phyloP scores from a whole-genome alignment of 2,888 invertebrate species.

The Mesorhabditis belari region DNA sequence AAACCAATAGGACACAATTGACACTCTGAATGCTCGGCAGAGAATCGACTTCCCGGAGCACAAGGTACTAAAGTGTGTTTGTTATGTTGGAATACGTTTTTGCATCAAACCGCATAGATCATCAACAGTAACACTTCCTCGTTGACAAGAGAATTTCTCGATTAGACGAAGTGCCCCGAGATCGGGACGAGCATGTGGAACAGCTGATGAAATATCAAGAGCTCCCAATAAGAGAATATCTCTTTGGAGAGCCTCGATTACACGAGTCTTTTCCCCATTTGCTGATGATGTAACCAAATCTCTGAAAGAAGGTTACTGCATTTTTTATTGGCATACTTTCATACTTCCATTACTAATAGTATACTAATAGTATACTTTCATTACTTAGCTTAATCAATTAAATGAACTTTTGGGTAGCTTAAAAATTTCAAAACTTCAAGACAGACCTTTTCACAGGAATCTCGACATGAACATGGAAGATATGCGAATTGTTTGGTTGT shows the following conservation, averaged over 20 bases:
- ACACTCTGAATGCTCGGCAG: slow-evolving; percentile 43
- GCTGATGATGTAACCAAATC: slow-evolving; percentile 54
- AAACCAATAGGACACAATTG: slow-evolving; percentile 53
- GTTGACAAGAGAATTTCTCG: slow-evolving; percentile 84
- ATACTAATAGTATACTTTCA: too few relatives aligned
- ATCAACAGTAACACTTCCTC: slow-evolving; percentile 85
- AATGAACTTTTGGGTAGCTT: too few relatives aligned
- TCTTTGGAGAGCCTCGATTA: slow-evolving; percentile 72
- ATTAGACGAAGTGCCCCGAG: slow-evolving; percentile 78
- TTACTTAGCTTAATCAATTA: too few relatives aligned
- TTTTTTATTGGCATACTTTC: too few relatives aligned
- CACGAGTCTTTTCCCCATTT: slow-evolving; percentile 61
- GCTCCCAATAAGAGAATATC: slow-evolving; percentile 66
- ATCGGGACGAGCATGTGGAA: slow-evolving; percentile 85
- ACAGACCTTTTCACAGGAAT: slow-evolving; percentile 29
- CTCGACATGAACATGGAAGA: slow-evolving; percentile 17
- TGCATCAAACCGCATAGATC: slow-evolving; percentile 73
- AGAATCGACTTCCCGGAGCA: slow-evolving; percentile 54
- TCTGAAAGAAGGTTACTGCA: too few relatives aligned
- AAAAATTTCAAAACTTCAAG: not conserved
- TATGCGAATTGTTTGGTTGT: slow-evolving; percentile 3
- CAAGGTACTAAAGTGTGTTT: slow-evolving; percentile 47
- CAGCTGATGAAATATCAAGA: slow-evolving; percentile 14
- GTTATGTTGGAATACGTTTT: not conserved
- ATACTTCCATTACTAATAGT: too few relatives aligned